These are phyloP conservation scores for Pomatostomus ruficeps DNA, from an alignment of 2,113 vertebrate genomes.

Conservation along the genomic window DNA sequence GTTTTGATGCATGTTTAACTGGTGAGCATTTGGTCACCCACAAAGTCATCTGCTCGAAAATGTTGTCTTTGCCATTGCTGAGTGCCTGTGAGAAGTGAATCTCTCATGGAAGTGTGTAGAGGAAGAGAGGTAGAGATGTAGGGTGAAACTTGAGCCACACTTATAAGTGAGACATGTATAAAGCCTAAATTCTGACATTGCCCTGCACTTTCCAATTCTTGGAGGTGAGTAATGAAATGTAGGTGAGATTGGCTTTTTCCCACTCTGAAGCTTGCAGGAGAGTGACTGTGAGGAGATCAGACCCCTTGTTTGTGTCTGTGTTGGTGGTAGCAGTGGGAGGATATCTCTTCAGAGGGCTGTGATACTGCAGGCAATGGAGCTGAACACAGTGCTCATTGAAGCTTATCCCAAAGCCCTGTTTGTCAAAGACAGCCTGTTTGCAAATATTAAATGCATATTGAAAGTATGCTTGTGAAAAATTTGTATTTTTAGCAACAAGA, in stretches of 20 bases:
- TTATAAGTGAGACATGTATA: not conserved
- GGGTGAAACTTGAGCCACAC: not conserved
- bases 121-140: not conserved
- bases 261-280: not conserved
- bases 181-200: not conserved
- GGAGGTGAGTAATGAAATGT: not conserved
- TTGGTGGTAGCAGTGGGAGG: not conserved
- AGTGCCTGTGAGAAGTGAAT: not conserved
- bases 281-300: not conserved
- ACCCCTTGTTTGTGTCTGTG: not conserved
- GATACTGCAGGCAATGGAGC: not conserved
- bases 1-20: not conserved
- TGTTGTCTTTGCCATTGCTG: not conserved
- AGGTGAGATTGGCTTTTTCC: not conserved
- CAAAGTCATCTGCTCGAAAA: not conserved
- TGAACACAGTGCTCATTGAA: not conserved
- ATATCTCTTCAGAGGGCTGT: not conserved
- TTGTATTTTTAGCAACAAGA: slow-evolving; percentile 14
- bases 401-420: not conserved
- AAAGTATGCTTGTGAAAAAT: not conserved
- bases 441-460: slow-evolving; percentile 20
- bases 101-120: not conserved
- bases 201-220: not conserved
- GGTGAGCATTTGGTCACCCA: not conserved
- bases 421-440: not conserved